Evolutionary conservation across 2,797 vertebrate species (phyloP).

Genomic region (Microctenopoma lineatum): DNA sequence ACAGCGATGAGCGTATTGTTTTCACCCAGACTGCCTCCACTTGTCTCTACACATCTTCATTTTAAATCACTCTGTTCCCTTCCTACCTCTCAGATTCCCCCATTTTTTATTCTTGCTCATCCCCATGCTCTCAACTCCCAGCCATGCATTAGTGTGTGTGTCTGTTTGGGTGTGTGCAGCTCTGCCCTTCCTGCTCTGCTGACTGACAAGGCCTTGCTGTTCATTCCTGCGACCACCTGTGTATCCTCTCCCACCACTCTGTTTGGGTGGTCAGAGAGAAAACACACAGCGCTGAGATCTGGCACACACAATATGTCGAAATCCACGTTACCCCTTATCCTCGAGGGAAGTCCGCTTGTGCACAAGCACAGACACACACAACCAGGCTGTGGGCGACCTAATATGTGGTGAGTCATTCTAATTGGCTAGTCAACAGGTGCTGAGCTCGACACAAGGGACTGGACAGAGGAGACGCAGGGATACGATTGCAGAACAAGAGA

Average conservation of each 20-base stretch:
- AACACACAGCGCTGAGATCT: constrained; percentile 34
- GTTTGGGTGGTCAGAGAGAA: constrained; percentile 80
- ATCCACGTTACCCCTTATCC: constrained; percentile 53
- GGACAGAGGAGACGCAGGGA: constrained; percentile 49
- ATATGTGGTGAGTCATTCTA: constrained; percentile 74
- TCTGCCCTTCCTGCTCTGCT: constrained; percentile 42
- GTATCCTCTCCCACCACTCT: constrained; percentile 44
- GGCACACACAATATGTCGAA: constrained; percentile 38
- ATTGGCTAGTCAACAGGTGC: constrained; percentile 82
- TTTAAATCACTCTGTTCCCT: constrained; percentile 5
- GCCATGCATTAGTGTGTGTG: background rate
- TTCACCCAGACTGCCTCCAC: constrained; percentile 23
- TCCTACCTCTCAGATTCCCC: background rate
- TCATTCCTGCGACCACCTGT: constrained; percentile 71
- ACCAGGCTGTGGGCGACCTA: constrained; percentile 54
- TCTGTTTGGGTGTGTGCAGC: constrained; percentile 12
- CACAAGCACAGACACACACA: constrained; percentile 35
- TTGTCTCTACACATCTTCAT: constrained; percentile 22
- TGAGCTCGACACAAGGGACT: constrained; percentile 48
- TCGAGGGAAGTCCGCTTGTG: constrained; percentile 46
- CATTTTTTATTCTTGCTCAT: background rate
- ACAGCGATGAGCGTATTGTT: constrained; percentile 6
- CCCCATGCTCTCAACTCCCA: constrained; percentile 13
- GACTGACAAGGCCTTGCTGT: constrained; percentile 72
- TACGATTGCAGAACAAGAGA: constrained; percentile 60